Conservation (phyloP, 37 sponge, comb jelly and placozoan genomes). For the Oscarella lobularis region DNA sequence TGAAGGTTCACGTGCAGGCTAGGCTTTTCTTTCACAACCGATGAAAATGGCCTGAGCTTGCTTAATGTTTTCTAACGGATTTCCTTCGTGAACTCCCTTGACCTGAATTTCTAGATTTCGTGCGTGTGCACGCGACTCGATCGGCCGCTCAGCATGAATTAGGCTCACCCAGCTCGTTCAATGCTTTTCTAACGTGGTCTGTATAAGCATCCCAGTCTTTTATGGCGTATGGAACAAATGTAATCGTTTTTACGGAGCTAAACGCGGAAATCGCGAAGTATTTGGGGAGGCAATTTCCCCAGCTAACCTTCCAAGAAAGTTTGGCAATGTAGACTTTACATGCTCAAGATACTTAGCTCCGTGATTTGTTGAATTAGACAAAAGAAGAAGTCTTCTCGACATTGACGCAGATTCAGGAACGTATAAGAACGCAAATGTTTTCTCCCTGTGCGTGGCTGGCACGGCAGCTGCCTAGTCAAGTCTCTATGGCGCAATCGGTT, state of each 20-base stretch:
- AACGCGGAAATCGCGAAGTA: no score
- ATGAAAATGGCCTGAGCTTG: neutral
- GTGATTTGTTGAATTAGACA: neutral
- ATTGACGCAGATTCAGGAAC: no score
- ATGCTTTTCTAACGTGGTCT: neutral
- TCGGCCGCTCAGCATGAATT: no score
- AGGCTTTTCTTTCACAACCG: no score
- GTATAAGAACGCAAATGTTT: no score
- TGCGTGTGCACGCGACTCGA: no score
- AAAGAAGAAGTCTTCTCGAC: no score
- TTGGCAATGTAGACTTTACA: neutral
- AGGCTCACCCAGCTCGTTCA: neutral
- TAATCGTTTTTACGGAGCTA: neutral
- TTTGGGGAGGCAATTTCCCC: neutral
- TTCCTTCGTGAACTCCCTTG: neutral
- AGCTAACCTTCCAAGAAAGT: neutral
- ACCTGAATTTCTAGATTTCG: neutral
- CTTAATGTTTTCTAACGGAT: neutral
- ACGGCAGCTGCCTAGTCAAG: no score
- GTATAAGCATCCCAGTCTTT: neutral
- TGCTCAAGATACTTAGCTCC: neutral
- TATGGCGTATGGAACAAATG: neutral
- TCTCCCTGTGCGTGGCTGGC: no score
- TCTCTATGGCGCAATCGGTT: slow-evolving; percentile 2
- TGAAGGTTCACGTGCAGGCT: no score